Conservation (phyloP, 2,888 invertebrate species). For the Lymantria monacha region DNA sequence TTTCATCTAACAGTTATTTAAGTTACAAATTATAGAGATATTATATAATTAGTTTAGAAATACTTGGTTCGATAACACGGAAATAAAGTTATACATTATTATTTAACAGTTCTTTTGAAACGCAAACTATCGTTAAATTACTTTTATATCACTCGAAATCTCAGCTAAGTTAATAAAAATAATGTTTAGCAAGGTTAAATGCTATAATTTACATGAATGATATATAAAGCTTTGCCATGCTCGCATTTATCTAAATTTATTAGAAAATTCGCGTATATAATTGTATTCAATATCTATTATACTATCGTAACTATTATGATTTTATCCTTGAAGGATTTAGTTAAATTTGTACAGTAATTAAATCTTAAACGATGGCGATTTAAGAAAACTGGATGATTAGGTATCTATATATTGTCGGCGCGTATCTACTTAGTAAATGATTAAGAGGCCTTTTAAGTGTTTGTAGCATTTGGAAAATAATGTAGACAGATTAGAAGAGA, state of each 20-base stretch:
- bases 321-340: not conserved
- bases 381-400: slow-evolving; percentile 23
- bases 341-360: slow-evolving; percentile 1
- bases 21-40: too few species aligned
- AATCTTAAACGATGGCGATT: slow-evolving; percentile 10
- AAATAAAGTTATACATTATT: too few species aligned
- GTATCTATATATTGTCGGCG: slow-evolving; percentile 23
- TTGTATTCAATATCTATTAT: not conserved
- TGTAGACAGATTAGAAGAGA: slow-evolving; percentile 39
- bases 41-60: too few species aligned
- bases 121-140: too few species aligned
- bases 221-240: not conserved
- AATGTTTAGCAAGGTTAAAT: too few species aligned
- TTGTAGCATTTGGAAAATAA: slow-evolving; percentile 28
- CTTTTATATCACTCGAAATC: too few species aligned
- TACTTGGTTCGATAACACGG: too few species aligned
- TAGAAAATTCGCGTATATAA: not conserved
- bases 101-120: too few species aligned
- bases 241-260: not conserved
- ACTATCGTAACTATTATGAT: not conserved
- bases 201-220: too few species aligned
- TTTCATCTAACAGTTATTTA: too few species aligned
- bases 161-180: too few species aligned
- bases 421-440: slow-evolving; percentile 30
- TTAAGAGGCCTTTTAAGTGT: slow-evolving; percentile 36